Conservation (phyloP, 2,113 vertebrate species). For the Craseonycteris thonglongyai region DNA sequence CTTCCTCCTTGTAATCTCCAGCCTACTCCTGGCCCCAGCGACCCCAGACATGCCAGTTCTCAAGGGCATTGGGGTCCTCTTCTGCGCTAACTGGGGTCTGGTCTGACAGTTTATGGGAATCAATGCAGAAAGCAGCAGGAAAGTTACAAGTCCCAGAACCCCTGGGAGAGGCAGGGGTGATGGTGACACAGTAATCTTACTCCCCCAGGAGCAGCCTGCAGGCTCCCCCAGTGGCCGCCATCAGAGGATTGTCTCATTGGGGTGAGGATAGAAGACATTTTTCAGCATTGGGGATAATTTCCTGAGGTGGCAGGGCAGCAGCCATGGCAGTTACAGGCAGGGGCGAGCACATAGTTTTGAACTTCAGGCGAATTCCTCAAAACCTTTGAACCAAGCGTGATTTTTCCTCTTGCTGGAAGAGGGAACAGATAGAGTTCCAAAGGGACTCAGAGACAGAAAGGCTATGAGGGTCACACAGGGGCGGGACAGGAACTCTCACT, state of each 20-base stretch:
- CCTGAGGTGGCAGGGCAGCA: not conserved
- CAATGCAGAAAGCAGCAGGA: slow-evolving; percentile 31
- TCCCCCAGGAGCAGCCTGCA: not conserved
- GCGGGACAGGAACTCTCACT: not conserved
- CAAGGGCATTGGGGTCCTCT: not conserved
- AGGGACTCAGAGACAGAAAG: not conserved
- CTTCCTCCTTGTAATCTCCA: not conserved
- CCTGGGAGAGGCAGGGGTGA: slow-evolving; percentile 5
- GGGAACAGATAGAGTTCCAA: not conserved
- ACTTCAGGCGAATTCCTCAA: not conserved
- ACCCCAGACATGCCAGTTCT: not conserved
- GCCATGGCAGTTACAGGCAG: not conserved
- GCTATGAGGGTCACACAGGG: not conserved
- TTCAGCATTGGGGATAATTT: not conserved
- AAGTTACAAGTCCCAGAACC: slow-evolving; percentile 6
- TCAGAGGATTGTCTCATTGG: not conserved
- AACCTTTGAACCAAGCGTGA: not conserved
- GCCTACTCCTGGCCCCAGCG: not conserved
- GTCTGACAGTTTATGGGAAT: slow-evolving; percentile 49
- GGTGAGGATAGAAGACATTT: not conserved
- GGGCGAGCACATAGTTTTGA: not conserved
- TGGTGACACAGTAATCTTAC: not conserved
- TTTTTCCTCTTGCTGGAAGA: not conserved
- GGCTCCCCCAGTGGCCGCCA: not conserved
- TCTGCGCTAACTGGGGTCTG: not conserved